phyloP scores from a whole-genome alignment of 1,140 invertebrate genomes.

The Papilio glaucus region DNA sequence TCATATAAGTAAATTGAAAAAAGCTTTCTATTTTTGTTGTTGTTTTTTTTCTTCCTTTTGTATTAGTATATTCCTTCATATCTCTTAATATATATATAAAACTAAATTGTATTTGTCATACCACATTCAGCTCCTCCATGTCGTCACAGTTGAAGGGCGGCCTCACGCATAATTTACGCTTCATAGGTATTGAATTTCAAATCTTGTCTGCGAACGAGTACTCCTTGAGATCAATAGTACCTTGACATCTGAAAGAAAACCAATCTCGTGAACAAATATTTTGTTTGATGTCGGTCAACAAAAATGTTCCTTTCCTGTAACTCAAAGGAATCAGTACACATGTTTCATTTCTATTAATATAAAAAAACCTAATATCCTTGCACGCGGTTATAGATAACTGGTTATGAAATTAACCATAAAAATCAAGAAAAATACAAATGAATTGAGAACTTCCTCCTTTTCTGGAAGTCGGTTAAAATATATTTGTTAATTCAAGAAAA shows the following conservation, averaged over 20 bases:
- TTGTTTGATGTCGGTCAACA: conserved; percentile 23
- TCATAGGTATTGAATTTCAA: conserved; percentile 59
- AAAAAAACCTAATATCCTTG: background rate
- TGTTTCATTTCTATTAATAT: background rate
- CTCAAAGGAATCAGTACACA: background rate
- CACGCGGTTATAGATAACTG: too few relatives aligned
- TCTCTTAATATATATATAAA: conserved; percentile 16
- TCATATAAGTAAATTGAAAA: too few relatives aligned
- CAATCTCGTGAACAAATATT: conserved; percentile 22
- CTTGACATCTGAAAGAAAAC: conserved; percentile 47
- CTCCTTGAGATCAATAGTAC: conserved; percentile 32
- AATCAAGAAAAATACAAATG: too few relatives aligned
- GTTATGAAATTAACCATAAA: too few relatives aligned
- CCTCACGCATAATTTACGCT: conserved; percentile 70
- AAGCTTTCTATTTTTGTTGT: too few relatives aligned
- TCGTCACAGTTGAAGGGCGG: conserved; percentile 73
- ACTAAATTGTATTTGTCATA: conserved; percentile 39
- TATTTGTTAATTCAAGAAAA: too few relatives aligned
- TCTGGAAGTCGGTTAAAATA: too few relatives aligned
- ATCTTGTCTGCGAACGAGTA: conserved; percentile 14
- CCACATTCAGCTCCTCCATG: conserved; percentile 77
- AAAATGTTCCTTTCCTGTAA: background rate
- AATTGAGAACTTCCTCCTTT: too few relatives aligned
- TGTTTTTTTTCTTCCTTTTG: too few relatives aligned
- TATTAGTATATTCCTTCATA: too few relatives aligned